Evolutionary conservation across 2,888 invertebrate genomes (phyloP).

Genomic region (Temnothorax ravouxi): DNA sequence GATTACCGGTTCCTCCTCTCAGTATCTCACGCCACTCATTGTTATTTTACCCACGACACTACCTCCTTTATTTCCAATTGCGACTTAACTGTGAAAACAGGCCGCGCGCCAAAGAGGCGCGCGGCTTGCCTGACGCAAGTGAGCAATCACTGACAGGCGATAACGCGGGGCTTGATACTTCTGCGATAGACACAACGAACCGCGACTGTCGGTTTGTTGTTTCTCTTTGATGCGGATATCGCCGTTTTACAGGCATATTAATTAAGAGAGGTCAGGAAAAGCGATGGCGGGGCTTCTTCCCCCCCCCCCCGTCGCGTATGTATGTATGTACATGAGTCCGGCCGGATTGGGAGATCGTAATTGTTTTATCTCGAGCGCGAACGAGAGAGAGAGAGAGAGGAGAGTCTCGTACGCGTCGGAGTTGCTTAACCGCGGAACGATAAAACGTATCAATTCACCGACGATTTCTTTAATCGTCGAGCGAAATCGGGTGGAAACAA

Average conservation of each 20-base stretch:
- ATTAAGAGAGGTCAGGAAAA: conserved; percentile 57
- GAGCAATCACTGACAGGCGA: conserved; percentile 63
- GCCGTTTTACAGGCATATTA: conserved; percentile 39
- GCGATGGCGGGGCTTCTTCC: neutral
- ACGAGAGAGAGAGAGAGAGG: neutral
- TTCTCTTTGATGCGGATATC: conserved; percentile 9
- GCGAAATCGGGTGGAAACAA: conserved; percentile 16
- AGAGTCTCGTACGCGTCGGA: neutral
- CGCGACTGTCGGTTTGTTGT: conserved; percentile 34
- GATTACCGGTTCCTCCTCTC: conserved; percentile 33
- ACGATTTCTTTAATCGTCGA: conserved; percentile 23
- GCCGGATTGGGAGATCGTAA: neutral
- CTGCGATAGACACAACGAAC: conserved; percentile 64
- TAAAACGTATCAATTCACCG: conserved; percentile 24
- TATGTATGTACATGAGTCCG: neutral
- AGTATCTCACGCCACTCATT: conserved; percentile 62
- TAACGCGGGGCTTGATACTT: conserved; percentile 61
- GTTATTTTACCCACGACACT: conserved; percentile 60
- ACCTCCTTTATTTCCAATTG: conserved; percentile 67
- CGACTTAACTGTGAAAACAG: conserved; percentile 71
- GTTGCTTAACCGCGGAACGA: conserved; percentile 26
- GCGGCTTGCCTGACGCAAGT: conserved; percentile 63
- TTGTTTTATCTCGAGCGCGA: conserved; percentile 26
- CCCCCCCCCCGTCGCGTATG: neutral
- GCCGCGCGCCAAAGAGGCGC: conserved; percentile 12